A percentile compares a stretch with the other conserved stretches of the same genome.
Conservation (phyloP, 2,888 invertebrate species). For the Adela reaumurella region DNA sequence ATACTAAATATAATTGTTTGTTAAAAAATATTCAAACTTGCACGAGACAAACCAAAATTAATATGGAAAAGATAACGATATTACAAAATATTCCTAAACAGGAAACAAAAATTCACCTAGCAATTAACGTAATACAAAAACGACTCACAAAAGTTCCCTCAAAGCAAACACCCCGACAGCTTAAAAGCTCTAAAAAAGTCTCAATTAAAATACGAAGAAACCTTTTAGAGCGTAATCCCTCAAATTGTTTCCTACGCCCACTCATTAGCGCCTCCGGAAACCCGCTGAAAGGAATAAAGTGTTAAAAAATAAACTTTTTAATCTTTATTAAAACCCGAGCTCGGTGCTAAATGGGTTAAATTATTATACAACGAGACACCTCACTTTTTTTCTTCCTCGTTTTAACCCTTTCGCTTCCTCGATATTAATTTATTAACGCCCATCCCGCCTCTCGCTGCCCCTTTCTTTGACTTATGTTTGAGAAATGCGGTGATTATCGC, state of each 20-base stretch:
- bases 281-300: conserved; percentile 19
- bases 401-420: conserved; percentile 35
- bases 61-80: too few species aligned
- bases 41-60: too few species aligned
- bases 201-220: conserved; percentile 57
- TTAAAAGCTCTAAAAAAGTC: conserved; percentile 56
- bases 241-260: conserved; percentile 58
- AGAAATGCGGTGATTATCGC: too few species aligned
- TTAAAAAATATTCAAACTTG: too few species aligned
- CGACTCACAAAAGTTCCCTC: not conserved
- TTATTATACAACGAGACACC: conserved; percentile 47
- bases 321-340: conserved; percentile 38
- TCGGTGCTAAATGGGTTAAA: conserved; percentile 45
- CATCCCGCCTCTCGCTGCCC: not conserved
- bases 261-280: conserved; percentile 48
- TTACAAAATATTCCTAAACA: not conserved
- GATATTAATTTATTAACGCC: conserved; percentile 41
- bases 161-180: conserved; percentile 14
- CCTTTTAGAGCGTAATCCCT: conserved; percentile 58
- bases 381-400: conserved; percentile 33
- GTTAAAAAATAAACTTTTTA: conserved; percentile 58
- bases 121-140: not conserved
- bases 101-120: not conserved
- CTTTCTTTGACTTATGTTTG: not conserved
- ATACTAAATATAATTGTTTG: too few species aligned